A percentile compares a stretch with the other conserved stretches of the same genome.
Evolutionary conservation across 2,113 vertebrate species (phyloP).

Genomic region (Plecturocebus donacophilus): DNA sequence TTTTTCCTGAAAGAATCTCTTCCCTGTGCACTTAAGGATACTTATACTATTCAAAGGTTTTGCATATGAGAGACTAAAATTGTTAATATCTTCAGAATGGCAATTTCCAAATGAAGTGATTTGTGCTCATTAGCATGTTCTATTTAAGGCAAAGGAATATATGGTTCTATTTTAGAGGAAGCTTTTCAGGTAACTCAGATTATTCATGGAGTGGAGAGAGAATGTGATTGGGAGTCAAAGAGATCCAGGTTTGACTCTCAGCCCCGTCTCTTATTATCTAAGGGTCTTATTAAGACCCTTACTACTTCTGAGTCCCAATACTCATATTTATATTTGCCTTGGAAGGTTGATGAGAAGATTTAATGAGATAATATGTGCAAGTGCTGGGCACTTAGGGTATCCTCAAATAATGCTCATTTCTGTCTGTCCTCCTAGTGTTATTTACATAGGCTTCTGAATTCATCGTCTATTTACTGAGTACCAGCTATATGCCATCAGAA

Average conservation of each 20-base stretch:
- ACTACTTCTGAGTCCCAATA: not conserved
- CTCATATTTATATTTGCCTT: not conserved
- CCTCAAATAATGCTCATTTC: not conserved
- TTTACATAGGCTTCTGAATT: not conserved
- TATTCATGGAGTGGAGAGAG: not conserved
- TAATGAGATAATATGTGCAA: not conserved
- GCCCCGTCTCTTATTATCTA: too few species aligned
- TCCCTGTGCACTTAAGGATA: not conserved
- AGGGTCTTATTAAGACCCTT: not conserved
- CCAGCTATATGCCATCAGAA: not conserved
- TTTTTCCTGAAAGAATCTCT: slow-evolving; percentile 13
- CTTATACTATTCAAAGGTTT: not conserved
- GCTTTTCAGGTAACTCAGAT: not conserved
- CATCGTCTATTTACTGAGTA: not conserved
- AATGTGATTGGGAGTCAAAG: not conserved
- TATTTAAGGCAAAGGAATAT: slow-evolving; percentile 34
- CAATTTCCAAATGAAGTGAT: slow-evolving; percentile 33
- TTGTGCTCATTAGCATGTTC: not conserved
- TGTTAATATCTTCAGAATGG: slow-evolving; percentile 5
- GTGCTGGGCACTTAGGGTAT: not conserved
- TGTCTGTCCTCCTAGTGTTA: not conserved
- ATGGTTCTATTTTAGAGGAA: not conserved
- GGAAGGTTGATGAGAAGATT: not conserved
- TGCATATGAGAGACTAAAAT: not conserved
- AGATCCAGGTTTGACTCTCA: not conserved